phyloP scores from a whole-genome alignment of 1,140 invertebrate genomes.

The Drosophila albomicans region DNA sequence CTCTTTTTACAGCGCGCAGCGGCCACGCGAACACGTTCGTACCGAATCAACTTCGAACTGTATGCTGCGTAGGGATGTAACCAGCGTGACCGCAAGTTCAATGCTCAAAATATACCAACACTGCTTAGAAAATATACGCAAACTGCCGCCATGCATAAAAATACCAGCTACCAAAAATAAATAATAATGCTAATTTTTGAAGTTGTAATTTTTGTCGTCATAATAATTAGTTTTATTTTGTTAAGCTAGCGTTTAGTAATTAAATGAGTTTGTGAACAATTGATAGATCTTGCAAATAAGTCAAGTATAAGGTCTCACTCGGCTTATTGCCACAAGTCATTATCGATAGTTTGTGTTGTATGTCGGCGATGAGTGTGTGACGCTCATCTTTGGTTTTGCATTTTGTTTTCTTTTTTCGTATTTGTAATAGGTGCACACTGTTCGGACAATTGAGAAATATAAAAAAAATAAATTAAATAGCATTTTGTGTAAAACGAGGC shows the following conservation, averaged over 20 bases:
- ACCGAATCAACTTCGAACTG: constrained; percentile 58
- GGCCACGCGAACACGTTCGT: constrained; percentile 66
- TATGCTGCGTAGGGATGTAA: constrained; percentile 43
- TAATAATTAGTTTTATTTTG: too few species aligned
- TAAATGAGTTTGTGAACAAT: too few species aligned
- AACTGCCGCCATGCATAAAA: neutral
- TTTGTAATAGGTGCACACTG: constrained; percentile 26
- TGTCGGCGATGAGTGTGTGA: constrained; percentile 8
- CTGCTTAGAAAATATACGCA: neutral
- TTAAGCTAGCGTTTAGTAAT: too few species aligned
- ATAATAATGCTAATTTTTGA: too few species aligned
- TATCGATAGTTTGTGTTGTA: constrained; percentile 25
- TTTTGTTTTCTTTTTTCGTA: neutral
- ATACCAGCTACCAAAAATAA: neutral
- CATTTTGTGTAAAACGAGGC: neutral
- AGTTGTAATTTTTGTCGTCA: too few species aligned
- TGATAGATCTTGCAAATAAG: too few species aligned
- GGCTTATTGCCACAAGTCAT: neutral
- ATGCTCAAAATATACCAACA: neutral
- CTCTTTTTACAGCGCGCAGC: constrained; percentile 56
- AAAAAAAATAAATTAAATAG: constrained; percentile 11
- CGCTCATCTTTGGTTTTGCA: neutral
- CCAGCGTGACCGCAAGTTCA: neutral
- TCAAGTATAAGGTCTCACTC: neutral
- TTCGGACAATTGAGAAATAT: constrained; percentile 22